These are phyloP conservation scores for Polyergus mexicanus DNA, from an alignment of 1,140 invertebrate genomes.

Conservation along the genomic window DNA sequence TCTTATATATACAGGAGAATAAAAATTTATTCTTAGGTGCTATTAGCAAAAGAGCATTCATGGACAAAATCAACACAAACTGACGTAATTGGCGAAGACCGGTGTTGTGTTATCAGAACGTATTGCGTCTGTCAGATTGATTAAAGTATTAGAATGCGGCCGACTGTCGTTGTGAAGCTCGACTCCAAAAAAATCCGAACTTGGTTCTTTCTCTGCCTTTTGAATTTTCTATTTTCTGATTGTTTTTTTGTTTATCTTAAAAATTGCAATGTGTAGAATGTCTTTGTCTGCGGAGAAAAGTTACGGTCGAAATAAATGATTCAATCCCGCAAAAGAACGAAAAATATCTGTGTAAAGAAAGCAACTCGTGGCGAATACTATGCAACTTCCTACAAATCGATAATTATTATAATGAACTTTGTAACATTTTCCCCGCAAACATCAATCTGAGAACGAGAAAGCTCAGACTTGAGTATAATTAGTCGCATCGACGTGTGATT, in stretches of 20 bases:
- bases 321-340: neutral
- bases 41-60: neutral
- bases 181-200: neutral
- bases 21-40: neutral
- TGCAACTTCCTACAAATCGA: neutral
- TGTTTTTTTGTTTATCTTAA: constrained; percentile 4
- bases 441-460: neutral
- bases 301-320: neutral
- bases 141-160: constrained; percentile 27
- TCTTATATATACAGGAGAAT: neutral
- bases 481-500: neutral
- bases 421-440: neutral
- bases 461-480: neutral
- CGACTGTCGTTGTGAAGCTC: neutral
- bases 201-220: neutral
- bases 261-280: constrained; percentile 2
- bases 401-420: constrained; percentile 18
- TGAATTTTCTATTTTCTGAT: neutral
- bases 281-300: neutral
- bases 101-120: neutral
- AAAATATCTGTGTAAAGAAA: neutral
- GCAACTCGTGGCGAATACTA: neutral
- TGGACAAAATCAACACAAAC: constrained; percentile 7
- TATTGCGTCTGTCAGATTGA: neutral
- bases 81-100: neutral